Evolutionary conservation across 2,797 vertebrate genomes (phyloP), one percentile per base, ranked within the genome.

Genomic region (Megaceryle alcyon): DNA sequence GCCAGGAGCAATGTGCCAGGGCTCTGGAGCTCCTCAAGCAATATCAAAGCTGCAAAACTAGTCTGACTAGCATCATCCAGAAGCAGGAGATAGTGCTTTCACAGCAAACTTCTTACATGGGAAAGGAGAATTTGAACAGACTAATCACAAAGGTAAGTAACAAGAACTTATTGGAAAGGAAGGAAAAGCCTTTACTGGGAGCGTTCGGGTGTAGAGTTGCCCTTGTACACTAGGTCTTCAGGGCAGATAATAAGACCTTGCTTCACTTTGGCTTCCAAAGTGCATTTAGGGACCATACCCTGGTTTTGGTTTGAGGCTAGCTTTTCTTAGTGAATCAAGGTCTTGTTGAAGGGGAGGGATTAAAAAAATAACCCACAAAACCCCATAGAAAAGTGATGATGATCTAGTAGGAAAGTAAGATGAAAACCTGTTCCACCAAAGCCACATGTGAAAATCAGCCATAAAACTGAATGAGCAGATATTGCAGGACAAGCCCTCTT

Each of bases 101-200:
- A 4, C 98, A 99, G 29, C 98, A 98, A 84, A 97, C 98, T 3
- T 99, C 99, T 3, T 99, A 99, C 97, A 98, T 99, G 98, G 98
- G 99, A 70, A 99, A 99, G 91, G 99, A 99, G 54, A 99, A 99
- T 97, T 97, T 99, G 91, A 99, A 98, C 95, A 99, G 98, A 35
- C 98, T 98, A 9, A 98, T 99, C 44, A 75, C 96, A 44, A 99
- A 98, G 98, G 99, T 99, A 86, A 97, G 97, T 90, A 35, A 66
- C 7, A 65, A 78, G 44, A 71, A 63, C 28, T 56, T 68, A 37
- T 3, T 46, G n/a, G 43, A 69, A 70, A 68, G 33, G n/a, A 49
- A 56, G 61, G 54, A 77, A 68, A 71, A 71, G 7, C 16, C 15
- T 65, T 86, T 65, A 28, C 11, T 82, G 73, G 12, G 21, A 73